Evolutionary conservation across 2,888 invertebrate species (phyloP).

Genomic region (Dasysyrphus albostriatus): DNA sequence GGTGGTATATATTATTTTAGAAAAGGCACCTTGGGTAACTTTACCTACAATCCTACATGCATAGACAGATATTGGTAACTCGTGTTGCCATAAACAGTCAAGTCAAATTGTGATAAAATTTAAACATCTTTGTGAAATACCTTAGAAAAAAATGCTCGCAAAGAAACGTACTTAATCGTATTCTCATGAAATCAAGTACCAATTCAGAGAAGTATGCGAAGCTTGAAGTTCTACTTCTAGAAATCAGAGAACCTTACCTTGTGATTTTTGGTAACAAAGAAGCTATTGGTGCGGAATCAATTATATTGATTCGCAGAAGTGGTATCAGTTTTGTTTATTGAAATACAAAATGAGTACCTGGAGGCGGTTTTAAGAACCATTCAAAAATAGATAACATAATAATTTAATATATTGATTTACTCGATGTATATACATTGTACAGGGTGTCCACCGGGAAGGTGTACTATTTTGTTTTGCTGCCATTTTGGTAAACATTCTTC

Average conservation of each 20-base stretch:
- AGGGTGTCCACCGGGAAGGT: no score
- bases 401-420: neutral
- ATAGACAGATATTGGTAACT: neutral
- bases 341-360: neutral
- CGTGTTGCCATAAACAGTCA: slow-evolving; percentile 54
- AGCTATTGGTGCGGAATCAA: neutral
- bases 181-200: neutral
- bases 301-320: neutral
- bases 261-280: neutral
- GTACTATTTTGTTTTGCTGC: no score
- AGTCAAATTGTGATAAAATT: slow-evolving; percentile 51
- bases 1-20: neutral
- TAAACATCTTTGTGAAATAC: slow-evolving; percentile 20
- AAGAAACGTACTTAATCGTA: neutral
- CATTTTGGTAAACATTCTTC: no score
- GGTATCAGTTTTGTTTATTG: neutral
- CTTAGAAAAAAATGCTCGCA: neutral
- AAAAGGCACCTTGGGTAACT: neutral
- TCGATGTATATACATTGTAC: no score
- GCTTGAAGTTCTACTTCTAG: neutral
- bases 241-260: slow-evolving; percentile 4
- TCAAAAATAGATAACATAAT: no score
- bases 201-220: neutral
- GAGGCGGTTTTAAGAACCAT: no score
- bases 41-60: no score